Evolutionary conservation across 1,140 invertebrate genomes (phyloP).

Genomic region (Drosophila suzukii): DNA sequence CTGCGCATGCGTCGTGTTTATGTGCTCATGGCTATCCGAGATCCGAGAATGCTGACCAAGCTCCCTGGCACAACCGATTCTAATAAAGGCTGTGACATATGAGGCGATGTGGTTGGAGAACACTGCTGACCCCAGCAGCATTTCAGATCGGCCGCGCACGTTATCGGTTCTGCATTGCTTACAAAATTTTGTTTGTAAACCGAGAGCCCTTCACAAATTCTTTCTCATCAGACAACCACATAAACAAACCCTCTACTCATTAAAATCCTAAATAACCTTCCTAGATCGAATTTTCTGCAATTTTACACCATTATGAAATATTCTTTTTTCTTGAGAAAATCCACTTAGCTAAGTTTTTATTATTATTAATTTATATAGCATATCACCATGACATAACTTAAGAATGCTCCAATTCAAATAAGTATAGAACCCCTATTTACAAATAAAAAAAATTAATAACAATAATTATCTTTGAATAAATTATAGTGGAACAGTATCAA

Average conservation of each 20-base stretch:
- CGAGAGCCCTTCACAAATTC: conserved; percentile 19
- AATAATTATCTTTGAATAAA: no score
- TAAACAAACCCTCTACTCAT: not conserved
- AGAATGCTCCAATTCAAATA: no score
- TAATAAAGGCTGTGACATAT: conserved; percentile 9
- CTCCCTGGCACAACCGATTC: conserved; percentile 26
- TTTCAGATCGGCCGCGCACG: conserved; percentile 9
- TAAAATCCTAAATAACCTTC: not conserved
- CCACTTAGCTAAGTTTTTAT: no score
- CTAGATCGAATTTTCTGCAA: not conserved
- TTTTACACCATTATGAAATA: not conserved
- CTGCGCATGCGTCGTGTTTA: conserved; percentile 25
- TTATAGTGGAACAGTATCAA: no score
- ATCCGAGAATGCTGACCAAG: conserved; percentile 39
- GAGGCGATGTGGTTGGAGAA: conserved; percentile 2
- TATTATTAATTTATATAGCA: no score
- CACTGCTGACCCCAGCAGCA: conserved; percentile 26
- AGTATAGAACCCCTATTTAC: no score
- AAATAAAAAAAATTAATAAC: no score
- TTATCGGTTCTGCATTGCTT: conserved; percentile 19
- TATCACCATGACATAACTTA: no score
- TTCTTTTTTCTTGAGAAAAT: no score
- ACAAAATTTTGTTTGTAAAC: conserved; percentile 25
- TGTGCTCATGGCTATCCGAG: conserved; percentile 14
- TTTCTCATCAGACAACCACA: not conserved